Evolutionary conservation across 2,113 vertebrate species (phyloP), one percentile per base, ranked within the genome.

Genomic region (Chlorodrepanis virens): DNA sequence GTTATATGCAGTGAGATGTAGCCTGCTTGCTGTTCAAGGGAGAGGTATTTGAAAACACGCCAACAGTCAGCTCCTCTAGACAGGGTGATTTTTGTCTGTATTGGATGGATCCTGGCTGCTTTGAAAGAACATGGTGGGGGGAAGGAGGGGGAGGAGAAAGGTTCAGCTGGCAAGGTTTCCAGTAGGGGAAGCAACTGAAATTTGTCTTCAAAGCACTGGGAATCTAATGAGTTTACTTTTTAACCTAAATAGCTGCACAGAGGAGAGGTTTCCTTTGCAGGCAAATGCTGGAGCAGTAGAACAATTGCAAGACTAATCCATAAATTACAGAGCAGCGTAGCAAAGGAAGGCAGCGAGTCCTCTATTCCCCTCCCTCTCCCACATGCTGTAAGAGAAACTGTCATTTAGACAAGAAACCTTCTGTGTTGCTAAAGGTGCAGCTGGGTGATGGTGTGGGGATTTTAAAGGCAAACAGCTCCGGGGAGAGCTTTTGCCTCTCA

Each of bases 181-280:
- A 94, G 95, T 93, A 94, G 90, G 72, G 95, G 90, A 97, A 94
- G 96, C 94, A 94, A 93, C 95, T 96, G 92, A 96, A 96, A 93
- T 92, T 94, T 95, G 90, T 93, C 94, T 96, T 96, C 90, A 96
- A 96, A 97, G 92, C 94, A 25, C 17, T 92, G 80, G 80, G 94
- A 96, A 95, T 96, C 95, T 93, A 93, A 95, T 93, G 92, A 95
- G 94, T 96, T 96, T 97, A 95, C 95, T 96, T 96, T 96, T 97
- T 97, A 97, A 96, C 89, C 89, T 94, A 94, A 91, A 87, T 95
- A 96, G 91, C 89, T 95, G 60, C 90, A 59, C 40, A 39, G 92
- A 94, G 89, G 68, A 94, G 93, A 95, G 68, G 86, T 92, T 96
- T 95, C 93, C 96, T 97, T 97, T 97, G 95, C 89, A 95, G 95